Percentiles rank a stretch among this genome's conserved stretches.
These are phyloP conservation scores for Malurus cyaneus DNA, from an alignment of 2,113 vertebrate genomes.

Conservation along the genomic window DNA sequence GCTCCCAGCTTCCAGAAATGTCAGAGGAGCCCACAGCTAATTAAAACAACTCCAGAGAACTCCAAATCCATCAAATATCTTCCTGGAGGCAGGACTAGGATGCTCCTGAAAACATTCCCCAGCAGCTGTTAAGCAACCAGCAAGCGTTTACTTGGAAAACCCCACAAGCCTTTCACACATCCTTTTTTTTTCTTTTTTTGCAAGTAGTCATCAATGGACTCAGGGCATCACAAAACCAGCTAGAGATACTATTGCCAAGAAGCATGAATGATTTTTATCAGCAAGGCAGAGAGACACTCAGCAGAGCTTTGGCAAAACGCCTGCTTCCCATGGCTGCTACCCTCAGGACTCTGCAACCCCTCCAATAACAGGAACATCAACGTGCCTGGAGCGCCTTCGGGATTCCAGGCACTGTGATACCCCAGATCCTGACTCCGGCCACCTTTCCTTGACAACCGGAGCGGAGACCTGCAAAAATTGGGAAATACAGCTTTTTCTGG, in stretches of 20 bases:
- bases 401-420: neutral
- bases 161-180: neutral
- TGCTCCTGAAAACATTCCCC: neutral
- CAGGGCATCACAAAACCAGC: neutral
- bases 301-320: conserved; percentile 14
- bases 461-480: neutral
- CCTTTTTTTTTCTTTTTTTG: neutral
- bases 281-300: neutral
- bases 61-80: neutral
- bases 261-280: conserved; percentile 27
- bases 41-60: neutral
- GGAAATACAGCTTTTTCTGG: conserved; percentile 45
- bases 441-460: neutral
- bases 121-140: neutral
- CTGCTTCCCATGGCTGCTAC: conserved; percentile 33
- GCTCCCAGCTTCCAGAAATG: neutral
- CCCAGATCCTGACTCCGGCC: neutral
- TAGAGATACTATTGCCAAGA: conserved; percentile 27
- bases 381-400: neutral
- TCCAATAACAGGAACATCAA: neutral
- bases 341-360: neutral
- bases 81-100: neutral
- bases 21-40: neutral
- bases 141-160: neutral
- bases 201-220: neutral